Conservation (phyloP, 2,888 invertebrate genomes). For the Drosophila percnosoma region DNA sequence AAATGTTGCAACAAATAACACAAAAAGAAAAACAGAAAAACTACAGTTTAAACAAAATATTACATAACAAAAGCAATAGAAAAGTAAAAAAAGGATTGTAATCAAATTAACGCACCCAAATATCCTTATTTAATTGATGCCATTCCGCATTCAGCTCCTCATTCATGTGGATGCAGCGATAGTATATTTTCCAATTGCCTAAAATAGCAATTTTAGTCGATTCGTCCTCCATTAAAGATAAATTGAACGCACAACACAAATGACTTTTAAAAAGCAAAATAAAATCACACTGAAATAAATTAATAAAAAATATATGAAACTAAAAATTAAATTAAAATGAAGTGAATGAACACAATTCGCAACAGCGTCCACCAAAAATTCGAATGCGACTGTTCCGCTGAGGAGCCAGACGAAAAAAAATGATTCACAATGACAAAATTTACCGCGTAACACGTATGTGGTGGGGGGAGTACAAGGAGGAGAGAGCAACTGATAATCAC, state of each 20-base stretch:
- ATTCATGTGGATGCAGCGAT: conserved; percentile 76
- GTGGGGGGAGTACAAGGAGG: not conserved
- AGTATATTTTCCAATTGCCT: conserved; percentile 74
- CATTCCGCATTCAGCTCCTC: conserved; percentile 82
- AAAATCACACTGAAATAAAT: not conserved
- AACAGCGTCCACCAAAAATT: not conserved
- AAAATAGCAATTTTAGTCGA: conserved; percentile 38
- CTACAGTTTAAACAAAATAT: conserved; percentile 13
- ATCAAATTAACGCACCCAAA: conserved; percentile 81
- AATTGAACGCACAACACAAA: conserved; percentile 18
- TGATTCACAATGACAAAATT: not conserved
- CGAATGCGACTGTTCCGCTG: not conserved
- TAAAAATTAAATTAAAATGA: not conserved
- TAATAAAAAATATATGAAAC: not conserved
- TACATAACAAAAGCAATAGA: not conserved
- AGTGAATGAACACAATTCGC: not conserved
- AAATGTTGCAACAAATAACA: conserved; percentile 12
- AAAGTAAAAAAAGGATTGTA: conserved; percentile 23
- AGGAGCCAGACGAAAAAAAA: not conserved
- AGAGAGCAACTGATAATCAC: not conserved
- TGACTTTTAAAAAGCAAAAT: conserved; percentile 1
- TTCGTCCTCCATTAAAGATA: conserved; percentile 29
- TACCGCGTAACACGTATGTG: accelerated
- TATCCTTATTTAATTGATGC: conserved; percentile 77
- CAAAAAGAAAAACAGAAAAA: not conserved